Evolutionary conservation across 2,113 vertebrate species (phyloP).

Genomic region (Odocoileus virginianus): DNA sequence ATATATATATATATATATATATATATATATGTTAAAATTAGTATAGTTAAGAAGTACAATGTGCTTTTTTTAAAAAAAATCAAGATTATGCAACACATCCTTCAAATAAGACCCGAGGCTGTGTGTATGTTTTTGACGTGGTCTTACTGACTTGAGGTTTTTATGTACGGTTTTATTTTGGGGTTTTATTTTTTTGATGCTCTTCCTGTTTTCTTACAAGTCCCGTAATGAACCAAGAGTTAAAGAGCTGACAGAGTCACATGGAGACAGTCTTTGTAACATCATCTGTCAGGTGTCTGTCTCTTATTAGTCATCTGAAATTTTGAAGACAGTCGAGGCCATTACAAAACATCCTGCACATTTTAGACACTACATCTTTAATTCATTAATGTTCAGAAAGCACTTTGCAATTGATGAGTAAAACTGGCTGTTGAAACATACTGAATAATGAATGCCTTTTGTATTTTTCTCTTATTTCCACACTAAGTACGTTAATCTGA

Average conservation of each 20-base stretch:
- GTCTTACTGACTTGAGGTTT: background rate
- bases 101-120: constrained; percentile 31
- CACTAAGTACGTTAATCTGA: background rate
- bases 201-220: constrained; percentile 29
- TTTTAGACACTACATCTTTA: constrained; percentile 53
- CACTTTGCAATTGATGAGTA: background rate
- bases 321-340: constrained; percentile 31
- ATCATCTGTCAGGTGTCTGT: constrained; percentile 51
- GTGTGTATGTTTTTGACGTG: background rate
- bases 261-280: constrained; percentile 10
- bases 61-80: background rate
- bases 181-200: background rate
- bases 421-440: background rate
- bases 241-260: constrained; percentile 15
- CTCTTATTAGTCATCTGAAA: constrained; percentile 50
- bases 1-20: background rate
- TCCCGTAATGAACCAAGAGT: constrained; percentile 1
- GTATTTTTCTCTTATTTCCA: background rate
- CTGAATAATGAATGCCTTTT: background rate
- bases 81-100: constrained; percentile 37
- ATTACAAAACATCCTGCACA: constrained; percentile 60
- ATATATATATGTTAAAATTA: constrained; percentile 32
- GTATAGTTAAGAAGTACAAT: constrained; percentile 32
- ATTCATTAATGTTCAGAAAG: constrained; percentile 5
- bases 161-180: background rate